phyloP scores from a whole-genome alignment of 2,113 vertebrate species.

The Sinocyclocheilus maitianheensis region DNA sequence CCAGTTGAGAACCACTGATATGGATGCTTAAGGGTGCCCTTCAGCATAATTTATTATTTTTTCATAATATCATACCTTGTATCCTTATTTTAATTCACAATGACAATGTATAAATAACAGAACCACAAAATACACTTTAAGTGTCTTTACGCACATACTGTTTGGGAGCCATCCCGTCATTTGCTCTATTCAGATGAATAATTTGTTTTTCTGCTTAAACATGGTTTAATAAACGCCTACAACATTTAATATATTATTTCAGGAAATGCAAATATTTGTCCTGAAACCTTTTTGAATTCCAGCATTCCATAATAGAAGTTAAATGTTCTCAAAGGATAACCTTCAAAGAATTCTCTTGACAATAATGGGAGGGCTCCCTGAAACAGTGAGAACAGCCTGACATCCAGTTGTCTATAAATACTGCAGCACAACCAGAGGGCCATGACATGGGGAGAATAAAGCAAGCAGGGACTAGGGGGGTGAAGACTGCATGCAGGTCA shows the following conservation, averaged over 20 bases:
- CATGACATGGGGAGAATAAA: conserved; percentile 69
- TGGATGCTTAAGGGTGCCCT: neutral
- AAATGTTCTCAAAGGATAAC: neutral
- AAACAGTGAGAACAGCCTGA: conserved; percentile 66
- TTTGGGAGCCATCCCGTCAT: conserved; percentile 70
- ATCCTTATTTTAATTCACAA: conserved; percentile 37
- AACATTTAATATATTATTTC: neutral
- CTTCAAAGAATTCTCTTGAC: conserved; percentile 6
- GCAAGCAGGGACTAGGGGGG: conserved; percentile 70
- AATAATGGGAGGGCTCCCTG: conserved; percentile 70
- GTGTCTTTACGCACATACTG: conserved; percentile 64
- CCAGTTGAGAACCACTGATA: conserved; percentile 10
- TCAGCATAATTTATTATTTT: neutral
- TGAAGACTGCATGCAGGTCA: conserved; percentile 77
- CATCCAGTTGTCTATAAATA: conserved; percentile 71
- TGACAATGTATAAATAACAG: conserved; percentile 53
- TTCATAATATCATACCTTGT: conserved; percentile 52
- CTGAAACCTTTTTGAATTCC: neutral
- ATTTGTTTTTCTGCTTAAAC: neutral
- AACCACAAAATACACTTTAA: conserved; percentile 60
- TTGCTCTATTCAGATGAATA: conserved; percentile 49
- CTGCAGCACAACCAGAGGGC: conserved; percentile 74
- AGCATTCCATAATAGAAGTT: neutral
- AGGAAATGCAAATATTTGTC: neutral
- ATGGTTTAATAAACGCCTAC: neutral